Percentiles rank a stretch among this genome's conserved stretches.
These are phyloP conservation scores for Sabatieria punctata DNA, from an alignment of 2,888 invertebrate species.

Conservation along the genomic window DNA sequence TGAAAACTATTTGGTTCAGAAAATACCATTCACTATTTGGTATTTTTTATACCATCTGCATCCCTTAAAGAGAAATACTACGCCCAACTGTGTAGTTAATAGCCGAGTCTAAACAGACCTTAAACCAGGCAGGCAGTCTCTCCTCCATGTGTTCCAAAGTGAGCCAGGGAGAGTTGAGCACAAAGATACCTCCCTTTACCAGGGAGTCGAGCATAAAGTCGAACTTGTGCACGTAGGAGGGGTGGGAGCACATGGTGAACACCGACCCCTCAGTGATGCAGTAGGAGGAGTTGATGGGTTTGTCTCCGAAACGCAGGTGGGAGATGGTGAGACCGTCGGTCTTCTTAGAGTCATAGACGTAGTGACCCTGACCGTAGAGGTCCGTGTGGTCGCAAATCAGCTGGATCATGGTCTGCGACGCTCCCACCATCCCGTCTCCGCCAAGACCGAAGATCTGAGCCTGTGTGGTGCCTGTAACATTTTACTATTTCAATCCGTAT, in stretches of 20 bases:
- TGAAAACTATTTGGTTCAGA: too few relatives aligned
- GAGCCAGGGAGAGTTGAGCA: conserved; percentile 15
- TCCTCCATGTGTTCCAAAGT: conserved; percentile 13
- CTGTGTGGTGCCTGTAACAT: not conserved
- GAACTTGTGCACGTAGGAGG: conserved; percentile 15
- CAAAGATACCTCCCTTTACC: conserved; percentile 14
- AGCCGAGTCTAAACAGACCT: conserved; percentile 4
- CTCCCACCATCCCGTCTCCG: conserved; percentile 16
- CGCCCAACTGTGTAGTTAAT: too few relatives aligned
- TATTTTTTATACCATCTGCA: too few relatives aligned
- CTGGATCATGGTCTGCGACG: conserved; percentile 15
- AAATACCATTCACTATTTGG: too few relatives aligned
- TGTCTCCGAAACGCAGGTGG: conserved; percentile 15
- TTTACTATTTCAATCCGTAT: too few relatives aligned
- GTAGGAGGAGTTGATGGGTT: conserved; percentile 14
- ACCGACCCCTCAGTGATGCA: not conserved
- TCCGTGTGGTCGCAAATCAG: conserved; percentile 14
- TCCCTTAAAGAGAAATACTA: too few relatives aligned
- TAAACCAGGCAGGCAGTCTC: conserved; percentile 14
- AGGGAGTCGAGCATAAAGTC: conserved; percentile 15
- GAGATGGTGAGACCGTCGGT: conserved; percentile 15
- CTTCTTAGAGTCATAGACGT: conserved; percentile 17
- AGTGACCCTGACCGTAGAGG: conserved; percentile 15
- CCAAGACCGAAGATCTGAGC: conserved; percentile 16
- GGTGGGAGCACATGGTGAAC: conserved; percentile 12